Base-by-base conservation (phyloP, 2,797 vertebrate species). In the Coracias cyanogaster region DNA sequence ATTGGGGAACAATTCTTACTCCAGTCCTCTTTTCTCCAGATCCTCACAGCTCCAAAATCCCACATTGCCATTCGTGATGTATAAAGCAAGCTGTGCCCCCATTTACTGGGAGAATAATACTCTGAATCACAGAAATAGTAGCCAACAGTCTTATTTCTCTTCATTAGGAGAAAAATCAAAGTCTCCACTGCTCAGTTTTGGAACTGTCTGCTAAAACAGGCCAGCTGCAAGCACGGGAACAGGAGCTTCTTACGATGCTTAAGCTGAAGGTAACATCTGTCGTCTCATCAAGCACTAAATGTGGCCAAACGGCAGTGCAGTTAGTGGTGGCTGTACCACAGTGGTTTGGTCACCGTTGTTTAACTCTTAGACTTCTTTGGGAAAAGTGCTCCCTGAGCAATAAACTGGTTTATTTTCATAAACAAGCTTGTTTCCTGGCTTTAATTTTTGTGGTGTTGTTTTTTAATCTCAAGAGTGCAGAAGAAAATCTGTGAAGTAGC, bases 161-260 rank as follows among this genome's bases (percentile, higher is more conserved):
- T 90, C 82, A 22, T 28, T 67, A 99, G 99, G 98, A 98, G 89
- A 98, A 98, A 97, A 99, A 99, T 72, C 97, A 98, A 90, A 98
- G 97, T 89, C 98, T 99, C 70, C 99, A 97, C 97, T 98, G 97
- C 80, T 98, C 98, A 0, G 71, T 99, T 74, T 94, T 98, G 96
- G 98, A 98, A 46, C 98, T 99, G 86, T 99, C 99, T 76, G 96
- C 97, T 82, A 99, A 98, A 82, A 96, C 98, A 60, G 98, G 98
- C 49, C 98, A 98, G 62, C 96, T 99, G 89, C 98, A 99, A 94
- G 99, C 98, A 4, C 98, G 98, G 31, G 99, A 99, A 79, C 98
- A 99, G 95, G 98, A 99, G 55, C 98, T 99, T 46, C 97, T 98
- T 33, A 98, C 98, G 4, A 98, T 98, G 98, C 98, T 99, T 64